These are phyloP conservation scores for Aphis craccivora DNA, from an alignment of 1,140 invertebrate species.

Conservation along the genomic window DNA sequence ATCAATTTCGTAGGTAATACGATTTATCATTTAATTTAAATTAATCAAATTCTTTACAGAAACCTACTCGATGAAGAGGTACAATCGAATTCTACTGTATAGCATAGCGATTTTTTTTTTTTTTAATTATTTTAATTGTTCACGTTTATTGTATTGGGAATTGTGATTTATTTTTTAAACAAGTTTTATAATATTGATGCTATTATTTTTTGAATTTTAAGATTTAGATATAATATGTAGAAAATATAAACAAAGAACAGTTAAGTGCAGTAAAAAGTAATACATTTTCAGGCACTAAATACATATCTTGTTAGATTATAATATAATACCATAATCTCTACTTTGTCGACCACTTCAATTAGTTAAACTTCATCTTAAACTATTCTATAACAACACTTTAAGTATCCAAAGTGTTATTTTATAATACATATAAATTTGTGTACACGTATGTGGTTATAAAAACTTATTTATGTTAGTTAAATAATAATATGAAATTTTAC, in stretches of 20 bases:
- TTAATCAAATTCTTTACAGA: not conserved
- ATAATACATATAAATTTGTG: not conserved
- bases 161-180: no score
- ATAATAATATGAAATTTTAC: not conserved
- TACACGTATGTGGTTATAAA: not conserved
- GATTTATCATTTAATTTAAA: not conserved
- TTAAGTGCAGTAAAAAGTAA: not conserved
- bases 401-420: not conserved
- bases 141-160: no score
- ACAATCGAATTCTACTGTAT: not conserved
- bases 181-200: not conserved
- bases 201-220: not conserved
- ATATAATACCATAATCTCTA: not conserved
- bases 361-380: slow-evolving; percentile 5
- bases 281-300: not conserved
- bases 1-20: not conserved
- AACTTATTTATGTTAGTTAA: not conserved
- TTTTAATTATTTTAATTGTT: no score
- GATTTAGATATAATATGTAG: not conserved
- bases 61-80: no score
- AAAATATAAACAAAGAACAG: not conserved
- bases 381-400: not conserved
- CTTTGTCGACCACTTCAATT: not conserved
- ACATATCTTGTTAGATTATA: not conserved
- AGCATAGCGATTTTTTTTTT: no score